Conservation (phyloP, 2,113 vertebrate genomes). For the Ursus arctos region DNA sequence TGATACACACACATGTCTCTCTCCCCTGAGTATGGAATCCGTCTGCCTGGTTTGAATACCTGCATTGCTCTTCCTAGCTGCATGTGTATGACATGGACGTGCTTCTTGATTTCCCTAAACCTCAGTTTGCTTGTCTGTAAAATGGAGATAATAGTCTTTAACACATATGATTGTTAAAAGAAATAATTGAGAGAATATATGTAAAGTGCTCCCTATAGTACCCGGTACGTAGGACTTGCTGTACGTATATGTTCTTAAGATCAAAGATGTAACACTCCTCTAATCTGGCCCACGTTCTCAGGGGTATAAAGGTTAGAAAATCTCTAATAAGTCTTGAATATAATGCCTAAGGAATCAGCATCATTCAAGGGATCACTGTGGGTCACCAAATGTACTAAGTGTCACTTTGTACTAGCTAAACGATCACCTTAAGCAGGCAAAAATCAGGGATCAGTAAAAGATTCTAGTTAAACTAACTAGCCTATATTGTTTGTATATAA, state of each 20-base stretch:
- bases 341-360: neutral
- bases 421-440: neutral
- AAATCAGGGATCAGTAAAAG: slow-evolving; percentile 14
- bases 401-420: neutral
- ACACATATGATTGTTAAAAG: neutral
- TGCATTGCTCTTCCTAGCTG: neutral
- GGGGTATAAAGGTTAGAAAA: neutral
- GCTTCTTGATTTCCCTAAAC: neutral
- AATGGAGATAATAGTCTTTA: neutral
- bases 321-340: neutral
- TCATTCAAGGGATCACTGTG: neutral
- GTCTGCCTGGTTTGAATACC: neutral
- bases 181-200: neutral
- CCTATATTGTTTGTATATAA: neutral
- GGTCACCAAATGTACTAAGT: neutral
- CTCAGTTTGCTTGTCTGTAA: neutral
- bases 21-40: neutral
- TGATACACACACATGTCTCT: neutral
- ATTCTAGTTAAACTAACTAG: neutral
- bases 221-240: neutral
- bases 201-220: neutral
- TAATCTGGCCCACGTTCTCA: neutral
- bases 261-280: neutral
- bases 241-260: neutral
- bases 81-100: neutral